Evolutionary conservation across 1,140 invertebrate genomes (phyloP), one percentile per base, ranked within the genome.

Genomic region (Glossosoma conforme): DNA sequence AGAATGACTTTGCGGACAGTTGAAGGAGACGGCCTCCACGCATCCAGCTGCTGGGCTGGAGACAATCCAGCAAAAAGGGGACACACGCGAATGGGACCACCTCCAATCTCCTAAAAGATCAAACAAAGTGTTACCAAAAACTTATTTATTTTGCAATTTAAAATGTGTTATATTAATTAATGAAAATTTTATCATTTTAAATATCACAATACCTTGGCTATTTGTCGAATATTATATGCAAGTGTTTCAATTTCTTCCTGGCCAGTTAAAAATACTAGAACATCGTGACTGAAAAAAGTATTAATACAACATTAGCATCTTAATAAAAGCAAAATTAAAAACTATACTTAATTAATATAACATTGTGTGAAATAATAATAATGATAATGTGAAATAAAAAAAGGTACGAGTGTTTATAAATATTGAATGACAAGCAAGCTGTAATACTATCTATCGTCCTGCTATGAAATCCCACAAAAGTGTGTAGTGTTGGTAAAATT

Each of bases 191-290:
- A 28, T 8, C 6, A 40, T 24, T 24, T 10, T 5, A 38, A 24
- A n/a, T 35, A 20, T 15, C 9, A 6, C 19, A 45, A 64, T 65
- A 80, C 83, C 67, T 85, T 88, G 3, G 81, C 78, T 46, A 92
- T 79, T 60, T 86, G 78, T 59, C 81, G 77, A 1, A 93, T 87
- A 62, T 83, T 85, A 47, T 79, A 72, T 28, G 83, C 87, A 47
- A 92, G 81, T 2, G 85, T 79, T 74, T 98, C 94, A 59, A 99
- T 98, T 81, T 99, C 97, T 69, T 99, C 96, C 76, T 98, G 93
- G 2, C 97, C 97, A 52, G 96, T 98, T 36, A 98, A 74, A 75
- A 99, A 99, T n/a, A 98, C 89, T 24, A 99, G 74, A 63, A 99
- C 89, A 67, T 97, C 93, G 60, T 87, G 78, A 60, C 84, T 89